These are phyloP conservation scores for Sebastes itinus DNA, from an alignment of 2,797 vertebrate genomes.

Conservation along the genomic window DNA sequence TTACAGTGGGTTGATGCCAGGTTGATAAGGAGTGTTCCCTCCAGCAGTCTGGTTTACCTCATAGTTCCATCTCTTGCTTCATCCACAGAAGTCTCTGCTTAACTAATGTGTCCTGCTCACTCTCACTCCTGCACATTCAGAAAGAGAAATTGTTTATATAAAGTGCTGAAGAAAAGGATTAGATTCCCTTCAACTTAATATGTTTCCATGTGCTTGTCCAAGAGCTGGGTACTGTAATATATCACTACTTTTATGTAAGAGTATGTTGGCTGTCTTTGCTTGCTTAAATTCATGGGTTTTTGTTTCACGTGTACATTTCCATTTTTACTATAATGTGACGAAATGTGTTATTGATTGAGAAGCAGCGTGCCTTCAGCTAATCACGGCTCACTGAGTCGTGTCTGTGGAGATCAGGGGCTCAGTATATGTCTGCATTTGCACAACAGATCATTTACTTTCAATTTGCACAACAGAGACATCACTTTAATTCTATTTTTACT, in stretches of 20 bases:
- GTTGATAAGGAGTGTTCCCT: conserved; percentile 6
- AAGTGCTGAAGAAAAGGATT: conserved; percentile 51
- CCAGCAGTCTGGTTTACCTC: conserved; percentile 19
- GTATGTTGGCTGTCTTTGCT: not conserved
- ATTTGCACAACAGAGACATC: too few species aligned
- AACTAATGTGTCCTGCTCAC: conserved; percentile 13
- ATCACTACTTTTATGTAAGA: conserved; percentile 43
- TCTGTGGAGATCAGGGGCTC: not conserved
- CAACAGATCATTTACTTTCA: too few species aligned
- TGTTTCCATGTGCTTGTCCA: conserved; percentile 56
- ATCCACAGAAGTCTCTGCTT: not conserved
- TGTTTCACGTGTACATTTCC: conserved; percentile 21
- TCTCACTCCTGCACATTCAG: conserved; percentile 34
- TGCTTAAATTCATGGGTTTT: conserved; percentile 19
- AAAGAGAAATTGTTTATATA: conserved; percentile 54
- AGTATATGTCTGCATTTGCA: not conserved
- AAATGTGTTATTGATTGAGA: conserved; percentile 19
- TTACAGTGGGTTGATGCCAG: not conserved
- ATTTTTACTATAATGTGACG: conserved; percentile 20
- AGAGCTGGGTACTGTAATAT: conserved; percentile 26
- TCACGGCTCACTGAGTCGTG: not conserved
- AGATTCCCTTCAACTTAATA: conserved; percentile 42
- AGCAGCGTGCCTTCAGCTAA: not conserved
- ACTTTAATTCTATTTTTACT: too few species aligned
- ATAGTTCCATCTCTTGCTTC: conserved; percentile 36